phyloP scores from a whole-genome alignment of 2,113 vertebrate genomes.

The Sorex araneus region DNA sequence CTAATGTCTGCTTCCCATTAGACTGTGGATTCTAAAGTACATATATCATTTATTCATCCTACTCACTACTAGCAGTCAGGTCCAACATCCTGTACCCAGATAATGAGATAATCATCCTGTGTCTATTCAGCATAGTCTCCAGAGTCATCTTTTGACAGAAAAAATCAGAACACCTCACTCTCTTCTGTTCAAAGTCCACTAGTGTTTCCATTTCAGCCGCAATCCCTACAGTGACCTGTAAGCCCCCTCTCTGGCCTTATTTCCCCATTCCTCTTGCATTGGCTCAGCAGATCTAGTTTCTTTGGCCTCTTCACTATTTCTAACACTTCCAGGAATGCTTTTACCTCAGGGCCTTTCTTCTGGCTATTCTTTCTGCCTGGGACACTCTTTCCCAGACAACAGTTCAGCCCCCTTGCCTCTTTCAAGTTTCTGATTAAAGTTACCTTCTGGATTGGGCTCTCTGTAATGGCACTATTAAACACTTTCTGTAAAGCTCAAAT shows the following conservation, averaged over 20 bases:
- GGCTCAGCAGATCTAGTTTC: background rate
- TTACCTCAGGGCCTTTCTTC: background rate
- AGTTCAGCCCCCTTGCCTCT: background rate
- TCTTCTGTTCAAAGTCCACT: constrained; percentile 31
- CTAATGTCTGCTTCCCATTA: constrained; percentile 4
- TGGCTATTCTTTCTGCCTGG: background rate
- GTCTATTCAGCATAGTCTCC: background rate
- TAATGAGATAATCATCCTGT: background rate
- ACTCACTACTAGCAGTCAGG: background rate
- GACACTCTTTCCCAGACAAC: background rate
- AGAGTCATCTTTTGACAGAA: background rate
- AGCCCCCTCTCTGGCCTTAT: background rate
- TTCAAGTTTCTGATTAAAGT: constrained; percentile 49
- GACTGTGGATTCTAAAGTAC: constrained; percentile 41
- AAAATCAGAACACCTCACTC: background rate
- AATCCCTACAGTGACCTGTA: background rate
- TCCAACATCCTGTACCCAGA: background rate
- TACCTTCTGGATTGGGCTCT: background rate
- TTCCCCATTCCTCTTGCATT: constrained; percentile 17
- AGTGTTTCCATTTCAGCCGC: constrained; percentile 7
- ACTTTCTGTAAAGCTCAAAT: constrained; percentile 25
- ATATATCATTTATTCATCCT: constrained; percentile 30
- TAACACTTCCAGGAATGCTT: constrained; percentile 47
- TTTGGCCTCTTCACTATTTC: constrained; percentile 18
- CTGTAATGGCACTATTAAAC: constrained; percentile 32